Base-by-base conservation (phyloP, 2,113 vertebrate species). In the Carollia perspicillata region DNA sequence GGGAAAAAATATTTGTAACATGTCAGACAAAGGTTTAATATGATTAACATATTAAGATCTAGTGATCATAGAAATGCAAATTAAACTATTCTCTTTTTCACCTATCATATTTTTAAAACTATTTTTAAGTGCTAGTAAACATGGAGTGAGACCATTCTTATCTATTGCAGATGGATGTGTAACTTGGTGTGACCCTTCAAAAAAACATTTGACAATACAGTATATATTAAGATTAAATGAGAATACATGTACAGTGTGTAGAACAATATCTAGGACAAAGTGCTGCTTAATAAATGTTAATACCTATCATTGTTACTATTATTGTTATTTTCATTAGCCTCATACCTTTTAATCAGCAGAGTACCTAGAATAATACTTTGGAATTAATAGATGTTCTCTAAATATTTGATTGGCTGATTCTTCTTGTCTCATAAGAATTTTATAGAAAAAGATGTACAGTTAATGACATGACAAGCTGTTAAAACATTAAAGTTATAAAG, bases 11-110 rank as follows among this genome's bases (percentile, higher is more conserved):
- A n/a, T 42, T 72, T 78, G 35, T 71, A 91, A 51, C 12, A 26
- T 71, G 8, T 88, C 42, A 95, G 71, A 78, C 14, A 95, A 20
- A 95, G 35, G 5, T 90, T 86, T 89, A 87, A 81, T 78, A 13
- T 85, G 18, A 33, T 88, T 88, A 60, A 63, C 30, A 47, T 80
- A 53, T 18, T 42, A 88, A 87, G 65, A 65, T 63, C 16, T 80
- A 72, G 16, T 68, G 65, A 47, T 90, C 58, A 71, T 84, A 95
- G 63, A 92, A 94, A 90, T 89, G 40, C 53, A 96, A 63, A 65
- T 90, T 83, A 49, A 77, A 71, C 51, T 84, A 49, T 89, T 75
- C 42, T 58, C 3, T 87, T 86, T 95, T 94, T 33, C 42, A 80
- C 47, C 16, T 89, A 53, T 65, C 16, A 58, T 44, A 66, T 71